Evolutionary conservation across 1,140 invertebrate species (phyloP).

Genomic region (Neoseiulus cucumeris): DNA sequence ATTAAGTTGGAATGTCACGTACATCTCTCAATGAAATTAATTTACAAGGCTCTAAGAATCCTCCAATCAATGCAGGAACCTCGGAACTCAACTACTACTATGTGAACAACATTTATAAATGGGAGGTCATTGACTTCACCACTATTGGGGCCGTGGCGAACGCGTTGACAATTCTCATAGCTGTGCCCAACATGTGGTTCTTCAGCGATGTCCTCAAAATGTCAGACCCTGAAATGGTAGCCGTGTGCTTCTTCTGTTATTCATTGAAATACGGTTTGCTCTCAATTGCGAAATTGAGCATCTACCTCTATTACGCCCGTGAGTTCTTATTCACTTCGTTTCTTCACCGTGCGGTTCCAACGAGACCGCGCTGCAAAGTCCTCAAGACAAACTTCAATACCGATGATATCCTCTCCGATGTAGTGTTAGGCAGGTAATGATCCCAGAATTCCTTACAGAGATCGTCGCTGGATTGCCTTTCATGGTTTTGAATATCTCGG

Average conservation of each 20-base stretch:
- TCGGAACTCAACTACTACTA: neutral
- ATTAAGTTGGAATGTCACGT: neutral
- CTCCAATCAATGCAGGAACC: neutral
- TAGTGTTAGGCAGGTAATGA: neutral
- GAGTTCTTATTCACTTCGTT: neutral
- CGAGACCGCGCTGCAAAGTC: too few relatives aligned
- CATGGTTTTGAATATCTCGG: neutral
- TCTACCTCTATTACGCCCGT: neutral
- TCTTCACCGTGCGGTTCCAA: neutral
- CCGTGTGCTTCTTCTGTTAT: neutral
- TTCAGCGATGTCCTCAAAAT: neutral
- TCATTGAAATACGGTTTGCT: neutral
- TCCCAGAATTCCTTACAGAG: neutral
- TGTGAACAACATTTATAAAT: neutral
- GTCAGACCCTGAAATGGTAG: neutral
- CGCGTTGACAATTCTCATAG: neutral
- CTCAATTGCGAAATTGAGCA: neutral
- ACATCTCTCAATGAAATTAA: neutral
- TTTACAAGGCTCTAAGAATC: neutral
- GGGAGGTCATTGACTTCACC: neutral
- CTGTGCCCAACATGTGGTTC: neutral
- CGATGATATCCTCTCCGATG: too few relatives aligned
- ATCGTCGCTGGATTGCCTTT: neutral
- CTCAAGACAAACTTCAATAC: too few relatives aligned
- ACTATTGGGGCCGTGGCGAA: neutral